phyloP scores from a whole-genome alignment of 2,113 vertebrate species.

The Sylvicapra grimmia region DNA sequence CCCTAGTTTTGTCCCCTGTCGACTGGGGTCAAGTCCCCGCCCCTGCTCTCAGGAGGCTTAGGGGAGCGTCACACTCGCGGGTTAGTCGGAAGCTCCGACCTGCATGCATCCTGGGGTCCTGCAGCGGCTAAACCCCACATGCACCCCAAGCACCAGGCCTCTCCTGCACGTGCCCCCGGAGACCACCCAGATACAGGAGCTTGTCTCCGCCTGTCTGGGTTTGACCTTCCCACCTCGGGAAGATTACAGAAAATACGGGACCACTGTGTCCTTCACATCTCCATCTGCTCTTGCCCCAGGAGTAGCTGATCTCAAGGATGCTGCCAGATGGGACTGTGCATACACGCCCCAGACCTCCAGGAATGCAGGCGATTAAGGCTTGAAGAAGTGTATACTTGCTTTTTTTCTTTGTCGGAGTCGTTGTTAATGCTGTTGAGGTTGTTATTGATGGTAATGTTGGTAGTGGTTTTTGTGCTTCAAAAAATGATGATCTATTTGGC shows the following conservation, averaged over 20 bases:
- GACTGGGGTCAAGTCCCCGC: rapidly evolving
- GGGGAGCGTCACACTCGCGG: rapidly evolving
- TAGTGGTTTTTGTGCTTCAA: background rate
- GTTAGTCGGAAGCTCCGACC: too few species aligned
- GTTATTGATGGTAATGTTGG: background rate
- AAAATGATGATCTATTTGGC: background rate
- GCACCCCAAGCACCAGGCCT: background rate
- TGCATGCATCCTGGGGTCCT: background rate
- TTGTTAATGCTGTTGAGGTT: background rate
- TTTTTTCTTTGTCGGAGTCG: background rate
- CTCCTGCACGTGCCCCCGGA: background rate
- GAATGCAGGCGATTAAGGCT: background rate
- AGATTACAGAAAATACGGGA: background rate
- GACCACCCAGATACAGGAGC: background rate
- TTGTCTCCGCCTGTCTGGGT: background rate
- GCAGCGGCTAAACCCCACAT: rapidly evolving
- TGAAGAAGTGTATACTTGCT: background rate
- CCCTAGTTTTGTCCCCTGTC: background rate
- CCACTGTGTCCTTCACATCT: too few species aligned
- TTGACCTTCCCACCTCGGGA: background rate
- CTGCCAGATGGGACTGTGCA: background rate
- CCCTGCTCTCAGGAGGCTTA: background rate
- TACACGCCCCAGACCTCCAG: background rate
- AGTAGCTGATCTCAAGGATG: background rate
- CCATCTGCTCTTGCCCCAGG: background rate